phyloP scores from a whole-genome alignment of 2,797 vertebrate genomes.

The Enteromius trimaculatus region DNA sequence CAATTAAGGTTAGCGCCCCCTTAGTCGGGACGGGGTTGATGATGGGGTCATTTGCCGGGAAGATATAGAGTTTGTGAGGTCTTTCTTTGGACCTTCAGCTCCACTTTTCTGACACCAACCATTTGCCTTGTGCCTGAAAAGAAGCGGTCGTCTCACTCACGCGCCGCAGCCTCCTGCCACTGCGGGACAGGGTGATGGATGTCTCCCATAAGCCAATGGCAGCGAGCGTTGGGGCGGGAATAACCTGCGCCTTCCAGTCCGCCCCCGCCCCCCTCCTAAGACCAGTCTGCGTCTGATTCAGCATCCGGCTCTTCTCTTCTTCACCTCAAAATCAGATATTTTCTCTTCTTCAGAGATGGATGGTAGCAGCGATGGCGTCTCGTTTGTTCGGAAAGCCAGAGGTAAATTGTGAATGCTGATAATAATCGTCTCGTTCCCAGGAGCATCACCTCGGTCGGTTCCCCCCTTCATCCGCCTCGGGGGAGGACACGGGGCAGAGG shows the following conservation, averaged over 20 bases:
- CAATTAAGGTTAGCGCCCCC: slow-evolving; percentile 39
- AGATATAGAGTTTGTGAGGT: neutral
- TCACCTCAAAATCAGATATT: slow-evolving; percentile 55
- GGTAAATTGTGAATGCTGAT: slow-evolving; percentile 56
- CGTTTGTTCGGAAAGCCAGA: slow-evolving; percentile 50
- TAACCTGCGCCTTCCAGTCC: slow-evolving; percentile 83
- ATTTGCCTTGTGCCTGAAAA: slow-evolving; percentile 50
- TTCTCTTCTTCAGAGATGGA: slow-evolving; percentile 49
- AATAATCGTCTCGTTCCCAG: slow-evolving; percentile 52
- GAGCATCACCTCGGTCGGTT: slow-evolving; percentile 40
- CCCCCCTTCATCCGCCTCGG: slow-evolving; percentile 42
- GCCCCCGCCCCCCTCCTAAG: slow-evolving; percentile 67
- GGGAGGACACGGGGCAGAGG: slow-evolving; percentile 50
- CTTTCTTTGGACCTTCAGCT: slow-evolving; percentile 27
- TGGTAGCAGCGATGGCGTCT: slow-evolving; percentile 42
- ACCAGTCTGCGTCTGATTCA: slow-evolving; percentile 61
- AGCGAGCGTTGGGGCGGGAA: slow-evolving; percentile 50
- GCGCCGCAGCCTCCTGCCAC: slow-evolving; percentile 53
- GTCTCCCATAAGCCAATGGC: slow-evolving; percentile 54
- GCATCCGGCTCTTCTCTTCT: slow-evolving; percentile 51
- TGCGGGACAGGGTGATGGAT: slow-evolving; percentile 59
- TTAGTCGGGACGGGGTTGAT: neutral
- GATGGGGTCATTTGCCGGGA: neutral
- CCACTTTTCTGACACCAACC: slow-evolving; percentile 39
- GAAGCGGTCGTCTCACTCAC: slow-evolving; percentile 43